A percentile compares a stretch with the other conserved stretches of the same genome.
phyloP scores from a whole-genome alignment of 2,797 vertebrate species.

The Melanotaenia nigrans region DNA sequence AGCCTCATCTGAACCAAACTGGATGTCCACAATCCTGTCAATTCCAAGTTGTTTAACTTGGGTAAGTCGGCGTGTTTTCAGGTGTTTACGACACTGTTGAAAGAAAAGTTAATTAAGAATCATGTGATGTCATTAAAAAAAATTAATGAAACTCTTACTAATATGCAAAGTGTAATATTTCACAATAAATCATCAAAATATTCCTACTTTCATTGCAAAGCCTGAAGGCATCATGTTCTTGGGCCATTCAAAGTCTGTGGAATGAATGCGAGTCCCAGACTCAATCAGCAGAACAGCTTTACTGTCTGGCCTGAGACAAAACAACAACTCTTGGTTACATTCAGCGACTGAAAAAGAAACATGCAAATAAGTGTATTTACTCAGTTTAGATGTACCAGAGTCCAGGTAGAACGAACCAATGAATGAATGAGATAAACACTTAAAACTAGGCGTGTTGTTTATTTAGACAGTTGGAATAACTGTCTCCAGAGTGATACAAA shows the following conservation, averaged over 20 bases:
- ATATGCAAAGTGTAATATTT: neutral
- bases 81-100: conserved; percentile 93
- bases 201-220: conserved; percentile 97
- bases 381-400: neutral
- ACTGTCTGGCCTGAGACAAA: conserved; percentile 87
- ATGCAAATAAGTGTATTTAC: neutral
- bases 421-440: no score
- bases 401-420: neutral
- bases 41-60: conserved; percentile 90
- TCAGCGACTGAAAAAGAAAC: neutral
- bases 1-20: conserved; percentile 95
- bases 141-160: neutral
- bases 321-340: conserved; percentile 16
- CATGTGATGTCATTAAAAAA: neutral
- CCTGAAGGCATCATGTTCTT: conserved; percentile 98
- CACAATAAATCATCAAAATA: neutral
- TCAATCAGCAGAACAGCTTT: conserved; percentile 94
- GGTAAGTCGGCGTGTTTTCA: conserved; percentile 89
- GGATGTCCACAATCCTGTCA: conserved; percentile 95
- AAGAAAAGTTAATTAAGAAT: neutral
- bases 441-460: no score
- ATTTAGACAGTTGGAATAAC: no score
- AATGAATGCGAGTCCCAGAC: conserved; percentile 94
- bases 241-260: conserved; percentile 98
- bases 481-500: no score